Evolutionary conservation across 2,113 vertebrate genomes (phyloP), one percentile per base, ranked within the genome.

Genomic region (Centrocercus urophasianus): DNA sequence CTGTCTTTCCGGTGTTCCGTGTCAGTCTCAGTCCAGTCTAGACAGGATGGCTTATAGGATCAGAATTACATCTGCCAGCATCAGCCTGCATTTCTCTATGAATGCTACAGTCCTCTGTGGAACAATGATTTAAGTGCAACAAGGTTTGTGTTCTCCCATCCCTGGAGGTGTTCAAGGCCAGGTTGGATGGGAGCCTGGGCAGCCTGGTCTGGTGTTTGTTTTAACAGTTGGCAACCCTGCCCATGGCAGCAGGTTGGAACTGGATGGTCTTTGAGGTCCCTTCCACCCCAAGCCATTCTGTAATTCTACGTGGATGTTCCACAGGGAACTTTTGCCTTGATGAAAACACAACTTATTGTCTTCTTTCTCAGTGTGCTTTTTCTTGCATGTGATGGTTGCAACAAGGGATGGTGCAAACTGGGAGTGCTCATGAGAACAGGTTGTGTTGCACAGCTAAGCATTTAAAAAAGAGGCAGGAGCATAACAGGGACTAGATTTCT

Each of bases 1-100:
- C 82, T 24, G 42, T 90, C 93, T 96, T 97, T 96, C 96, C 65
- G 50, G 85, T 90, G 78, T 38, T 76, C 42, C 43, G n/a, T 36
- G 84, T 76, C 91, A 93, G 94, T 25, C 61, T 78, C 88, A 69
- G 30, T 12, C 25, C 79, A 59, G 52, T 64, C 88, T 76, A 70
- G 67, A 32, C 11, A 17, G 11, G 7, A 38, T 71, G n/a, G 4
- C 8, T 83, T 76, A 27, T 42, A 61, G 61, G 66, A 90, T 84
- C 74, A 80, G 78, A 56, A 21, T 73, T 43, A 17, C 66, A 48
- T 15, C 72, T 61, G 18, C 11, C n/a, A 11, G 1, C 9, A 65
- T n/a, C 48, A 25, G 25, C 63, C 72, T 47, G 52, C 28, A 27
- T 69, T 70, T 77, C 72, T 59, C 40, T 38, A 16, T 50, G 69